phyloP scores from a whole-genome alignment of 2,797 vertebrate species.

The Gobio occitaniae region DNA sequence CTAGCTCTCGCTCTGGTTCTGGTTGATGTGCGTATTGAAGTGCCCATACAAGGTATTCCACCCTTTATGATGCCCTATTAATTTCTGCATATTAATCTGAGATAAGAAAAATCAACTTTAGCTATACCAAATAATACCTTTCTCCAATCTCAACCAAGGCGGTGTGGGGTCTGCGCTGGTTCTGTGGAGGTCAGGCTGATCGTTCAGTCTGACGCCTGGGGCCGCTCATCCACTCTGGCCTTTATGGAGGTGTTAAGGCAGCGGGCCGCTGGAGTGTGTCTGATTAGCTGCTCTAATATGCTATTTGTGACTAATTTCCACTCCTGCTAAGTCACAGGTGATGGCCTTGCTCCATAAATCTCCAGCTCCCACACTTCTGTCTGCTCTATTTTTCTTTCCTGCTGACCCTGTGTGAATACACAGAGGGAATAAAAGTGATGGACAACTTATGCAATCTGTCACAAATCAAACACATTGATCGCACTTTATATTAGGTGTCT shows the following conservation, averaged over 20 bases:
- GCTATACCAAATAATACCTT: too few species aligned
- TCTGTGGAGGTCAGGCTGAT: slow-evolving; percentile 91
- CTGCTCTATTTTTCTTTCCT: slow-evolving; percentile 2
- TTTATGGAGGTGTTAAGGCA: slow-evolving; percentile 96
- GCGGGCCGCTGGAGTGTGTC: slow-evolving; percentile 91
- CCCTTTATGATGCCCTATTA: too few species aligned
- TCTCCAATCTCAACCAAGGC: not conserved
- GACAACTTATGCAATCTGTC: slow-evolving; percentile 72
- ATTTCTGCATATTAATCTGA: not conserved
- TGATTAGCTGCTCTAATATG: slow-evolving; percentile 98
- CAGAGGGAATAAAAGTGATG: slow-evolving; percentile 88
- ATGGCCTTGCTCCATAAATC: slow-evolving; percentile 91
- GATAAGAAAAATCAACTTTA: not conserved
- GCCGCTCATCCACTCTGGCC: slow-evolving; percentile 86
- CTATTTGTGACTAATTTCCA: slow-evolving; percentile 99
- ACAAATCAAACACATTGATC: not conserved
- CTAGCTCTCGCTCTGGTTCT: too few species aligned
- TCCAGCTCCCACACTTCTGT: slow-evolving; percentile 59
- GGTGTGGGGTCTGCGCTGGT: slow-evolving; percentile 55
- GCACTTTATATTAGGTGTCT: not conserved
- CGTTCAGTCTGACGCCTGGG: slow-evolving; percentile 88
- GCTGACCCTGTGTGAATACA: slow-evolving; percentile 81
- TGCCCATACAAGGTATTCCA: too few species aligned
- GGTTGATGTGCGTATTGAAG: too few species aligned
- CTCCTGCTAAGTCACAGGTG: slow-evolving; percentile 93